Conservation (phyloP, 2,888 invertebrate species). For the Diplolepis rosae region DNA sequence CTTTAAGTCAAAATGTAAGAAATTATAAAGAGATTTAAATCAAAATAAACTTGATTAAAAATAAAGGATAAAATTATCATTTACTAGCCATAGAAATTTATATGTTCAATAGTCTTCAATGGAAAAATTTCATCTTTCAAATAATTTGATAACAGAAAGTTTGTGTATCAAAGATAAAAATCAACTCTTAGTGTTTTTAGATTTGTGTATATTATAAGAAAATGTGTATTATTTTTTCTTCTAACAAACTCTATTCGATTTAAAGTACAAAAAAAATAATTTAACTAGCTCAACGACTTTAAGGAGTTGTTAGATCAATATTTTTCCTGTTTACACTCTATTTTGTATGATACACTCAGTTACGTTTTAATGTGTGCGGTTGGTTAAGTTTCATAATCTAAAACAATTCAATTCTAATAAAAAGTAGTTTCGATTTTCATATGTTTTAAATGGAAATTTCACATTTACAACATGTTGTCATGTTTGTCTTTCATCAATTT, state of each 20-base stretch:
- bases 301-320: background rate
- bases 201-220: background rate
- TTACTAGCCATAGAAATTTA: background rate
- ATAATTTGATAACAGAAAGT: background rate
- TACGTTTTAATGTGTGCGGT: background rate
- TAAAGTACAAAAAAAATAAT: background rate
- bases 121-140: background rate
- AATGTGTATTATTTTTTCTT: background rate
- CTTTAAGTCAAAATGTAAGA: too few relatives aligned
- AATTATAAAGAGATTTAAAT: too few relatives aligned
- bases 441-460: constrained; percentile 27
- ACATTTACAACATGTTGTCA: too few relatives aligned
- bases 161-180: background rate
- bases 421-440: background rate
- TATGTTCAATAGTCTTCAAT: background rate
- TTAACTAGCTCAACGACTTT: background rate
- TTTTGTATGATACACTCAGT: background rate
- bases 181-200: background rate
- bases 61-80: too few relatives aligned
- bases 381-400: background rate
- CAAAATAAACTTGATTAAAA: too few relatives aligned
- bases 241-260: background rate
- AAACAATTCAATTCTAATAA: background rate
- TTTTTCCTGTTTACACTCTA: background rate
- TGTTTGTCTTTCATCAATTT: constrained; percentile 7